phyloP scores from a whole-genome alignment of 2,888 invertebrate species.

The Drosophila anomelani region DNA sequence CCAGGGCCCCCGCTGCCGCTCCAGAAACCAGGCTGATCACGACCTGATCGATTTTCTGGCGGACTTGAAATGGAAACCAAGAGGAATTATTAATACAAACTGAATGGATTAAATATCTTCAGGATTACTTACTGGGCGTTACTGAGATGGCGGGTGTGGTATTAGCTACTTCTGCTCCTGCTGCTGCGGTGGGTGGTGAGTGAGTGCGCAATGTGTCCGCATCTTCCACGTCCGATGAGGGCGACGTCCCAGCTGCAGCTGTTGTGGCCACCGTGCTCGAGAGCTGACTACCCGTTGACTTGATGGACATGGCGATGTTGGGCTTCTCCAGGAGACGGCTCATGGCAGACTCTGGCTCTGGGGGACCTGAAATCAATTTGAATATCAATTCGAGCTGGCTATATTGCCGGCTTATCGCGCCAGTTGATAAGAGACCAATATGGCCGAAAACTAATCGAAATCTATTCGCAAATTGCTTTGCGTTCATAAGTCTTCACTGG shows the following conservation, averaged over 20 bases:
- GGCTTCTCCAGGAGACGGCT: slow-evolving; percentile 84
- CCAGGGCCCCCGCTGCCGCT: slow-evolving; percentile 96
- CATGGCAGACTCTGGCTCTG: slow-evolving; percentile 81
- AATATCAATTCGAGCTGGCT: slow-evolving; percentile 25
- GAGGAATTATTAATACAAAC: not conserved
- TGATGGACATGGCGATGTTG: slow-evolving; percentile 84
- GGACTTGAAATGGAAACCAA: slow-evolving; percentile 57
- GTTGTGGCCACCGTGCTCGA: slow-evolving; percentile 54
- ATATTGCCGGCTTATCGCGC: slow-evolving; percentile 36
- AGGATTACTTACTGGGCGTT: slow-evolving; percentile 25
- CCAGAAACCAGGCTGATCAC: slow-evolving; percentile 95
- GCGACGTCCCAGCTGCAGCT: slow-evolving; percentile 14
- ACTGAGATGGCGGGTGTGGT: slow-evolving; percentile 17
- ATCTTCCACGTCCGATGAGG: slow-evolving; percentile 56
- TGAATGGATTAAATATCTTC: not conserved
- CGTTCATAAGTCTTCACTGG: slow-evolving; percentile 45
- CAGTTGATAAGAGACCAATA: slow-evolving; percentile 36
- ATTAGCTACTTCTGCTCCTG: slow-evolving; percentile 14
- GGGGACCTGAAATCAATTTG: slow-evolving; percentile 38
- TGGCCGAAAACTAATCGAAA: slow-evolving; percentile 31
- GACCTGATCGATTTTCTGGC: slow-evolving; percentile 87
- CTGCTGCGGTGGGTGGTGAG: slow-evolving; percentile 1
- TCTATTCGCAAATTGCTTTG: slow-evolving; percentile 20
- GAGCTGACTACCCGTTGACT: slow-evolving; percentile 76
- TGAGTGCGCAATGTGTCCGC: slow-evolving; percentile 40